Evolutionary conservation across 2,888 invertebrate genomes (phyloP).

Genomic region (Lingula anatina): DNA sequence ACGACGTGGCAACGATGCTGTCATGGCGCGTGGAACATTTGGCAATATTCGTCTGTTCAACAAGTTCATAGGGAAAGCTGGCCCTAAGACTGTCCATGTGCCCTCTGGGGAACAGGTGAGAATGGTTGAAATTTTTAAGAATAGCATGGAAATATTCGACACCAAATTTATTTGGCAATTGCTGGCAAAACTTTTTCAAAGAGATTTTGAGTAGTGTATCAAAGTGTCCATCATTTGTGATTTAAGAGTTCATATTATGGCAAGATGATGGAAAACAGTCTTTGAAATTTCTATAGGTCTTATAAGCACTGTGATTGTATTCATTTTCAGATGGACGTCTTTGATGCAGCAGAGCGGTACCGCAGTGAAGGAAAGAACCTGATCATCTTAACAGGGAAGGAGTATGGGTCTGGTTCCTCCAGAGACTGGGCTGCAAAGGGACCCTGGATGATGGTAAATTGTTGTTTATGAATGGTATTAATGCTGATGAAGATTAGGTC

Average conservation of each 20-base stretch:
- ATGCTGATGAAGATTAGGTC: too few species aligned
- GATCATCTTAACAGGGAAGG: conserved; percentile 89
- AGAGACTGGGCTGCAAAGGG: conserved; percentile 99
- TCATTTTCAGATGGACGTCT: conserved; percentile 73
- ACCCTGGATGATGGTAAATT: conserved; percentile 76
- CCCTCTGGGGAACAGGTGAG: conserved; percentile 76
- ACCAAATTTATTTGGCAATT: too few species aligned
- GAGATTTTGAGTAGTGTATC: too few species aligned
- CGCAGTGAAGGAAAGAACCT: conserved; percentile 68
- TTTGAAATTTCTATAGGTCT: too few species aligned
- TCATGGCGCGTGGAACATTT: conserved; percentile 97
- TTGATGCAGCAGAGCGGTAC: conserved; percentile 89
- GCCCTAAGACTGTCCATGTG: conserved; percentile 80
- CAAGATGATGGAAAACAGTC: too few species aligned
- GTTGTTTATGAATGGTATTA: too few species aligned
- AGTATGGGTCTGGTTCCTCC: conserved; percentile 96
- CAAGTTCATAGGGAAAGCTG: conserved; percentile 60
- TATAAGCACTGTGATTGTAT: too few species aligned
- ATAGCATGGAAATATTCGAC: too few species aligned
- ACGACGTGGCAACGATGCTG: conserved; percentile 91
- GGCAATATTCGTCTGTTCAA: conserved; percentile 95
- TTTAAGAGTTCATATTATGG: too few species aligned
- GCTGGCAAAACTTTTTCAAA: too few species aligned
- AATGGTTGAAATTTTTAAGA: neutral
- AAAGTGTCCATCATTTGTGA: too few species aligned